Evolutionary conservation across 1,140 invertebrate genomes (phyloP).

Genomic region (Babylonia areolata): DNA sequence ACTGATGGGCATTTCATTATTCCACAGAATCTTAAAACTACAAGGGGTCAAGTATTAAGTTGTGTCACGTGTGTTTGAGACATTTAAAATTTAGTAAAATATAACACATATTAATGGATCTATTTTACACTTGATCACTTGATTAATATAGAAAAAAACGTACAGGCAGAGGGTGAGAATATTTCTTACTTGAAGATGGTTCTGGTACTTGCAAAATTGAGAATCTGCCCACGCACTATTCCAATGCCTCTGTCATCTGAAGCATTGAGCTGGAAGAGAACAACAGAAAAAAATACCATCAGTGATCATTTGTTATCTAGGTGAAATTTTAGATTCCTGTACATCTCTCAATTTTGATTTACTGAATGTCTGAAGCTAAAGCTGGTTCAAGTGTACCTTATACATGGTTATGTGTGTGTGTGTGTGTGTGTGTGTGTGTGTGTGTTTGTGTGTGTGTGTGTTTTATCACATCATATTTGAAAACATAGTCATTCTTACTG

Average conservation of each 20-base stretch:
- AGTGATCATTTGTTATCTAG: neutral
- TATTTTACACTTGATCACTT: too few species aligned
- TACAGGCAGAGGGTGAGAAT: slow-evolving; percentile 34
- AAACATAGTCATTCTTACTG: too few species aligned
- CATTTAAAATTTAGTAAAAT: too few species aligned
- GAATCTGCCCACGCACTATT: slow-evolving; percentile 95
- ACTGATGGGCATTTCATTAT: too few species aligned
- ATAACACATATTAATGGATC: too few species aligned
- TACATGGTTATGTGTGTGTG: neutral
- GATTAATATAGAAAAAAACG: neutral
- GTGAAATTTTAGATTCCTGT: neutral
- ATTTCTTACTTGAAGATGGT: slow-evolving; percentile 92
- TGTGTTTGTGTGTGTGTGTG: too few species aligned
- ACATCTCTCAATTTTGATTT: neutral
- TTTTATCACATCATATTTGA: too few species aligned
- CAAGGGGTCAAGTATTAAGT: too few species aligned
- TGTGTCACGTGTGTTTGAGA: too few species aligned
- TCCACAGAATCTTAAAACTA: too few species aligned
- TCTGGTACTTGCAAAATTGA: slow-evolving; percentile 98
- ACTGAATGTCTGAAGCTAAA: neutral
- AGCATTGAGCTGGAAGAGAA: slow-evolving; percentile 78
- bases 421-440: neutral
- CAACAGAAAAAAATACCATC: neutral
- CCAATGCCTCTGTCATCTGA: slow-evolving; percentile 99
- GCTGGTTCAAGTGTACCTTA: too few species aligned